Percentiles rank a stretch among this genome's conserved stretches.
Conservation (phyloP, 1,140 invertebrate species). For the Lethrus apterus region DNA sequence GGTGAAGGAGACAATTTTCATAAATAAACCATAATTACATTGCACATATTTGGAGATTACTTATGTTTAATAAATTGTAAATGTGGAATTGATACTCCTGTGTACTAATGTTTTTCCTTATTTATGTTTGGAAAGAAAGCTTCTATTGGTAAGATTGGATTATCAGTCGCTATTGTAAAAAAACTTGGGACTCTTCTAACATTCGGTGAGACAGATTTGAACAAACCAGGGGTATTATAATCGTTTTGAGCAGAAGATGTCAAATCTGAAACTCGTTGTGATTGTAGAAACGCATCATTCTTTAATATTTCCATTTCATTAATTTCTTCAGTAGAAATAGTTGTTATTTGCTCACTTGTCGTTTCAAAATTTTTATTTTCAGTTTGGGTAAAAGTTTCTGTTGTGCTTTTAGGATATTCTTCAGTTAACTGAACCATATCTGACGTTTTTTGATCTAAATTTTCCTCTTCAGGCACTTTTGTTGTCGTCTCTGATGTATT, state of each 20-base stretch:
- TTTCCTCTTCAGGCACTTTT: conserved; percentile 3
- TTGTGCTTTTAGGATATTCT: no score
- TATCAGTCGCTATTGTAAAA: conserved; percentile 55
- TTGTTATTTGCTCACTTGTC: neutral
- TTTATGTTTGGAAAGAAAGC: conserved; percentile 51
- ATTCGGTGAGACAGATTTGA: conserved; percentile 43
- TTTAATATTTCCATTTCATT: conserved; percentile 27
- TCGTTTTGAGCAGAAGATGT: conserved; percentile 50
- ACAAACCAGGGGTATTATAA: conserved; percentile 50
- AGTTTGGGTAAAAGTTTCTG: no score
- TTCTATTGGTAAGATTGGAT: conserved; percentile 54
- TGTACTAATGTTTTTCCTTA: conserved; percentile 7
- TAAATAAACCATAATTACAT: no score
- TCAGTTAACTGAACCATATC: no score
- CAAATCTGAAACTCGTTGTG: conserved; percentile 51
- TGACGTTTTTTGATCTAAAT: no score
- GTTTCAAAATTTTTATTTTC: no score
- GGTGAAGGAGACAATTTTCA: no score
- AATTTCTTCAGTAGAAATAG: conserved; percentile 14
- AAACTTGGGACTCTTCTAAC: conserved; percentile 49
- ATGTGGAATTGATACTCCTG: no score
- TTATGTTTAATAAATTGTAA: no score
- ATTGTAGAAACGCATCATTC: conserved; percentile 35
- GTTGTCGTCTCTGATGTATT: conserved; percentile 15
- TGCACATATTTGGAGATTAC: no score